A percentile compares a stretch with the other conserved stretches of the same genome.
These are phyloP conservation scores for Sanderia malayensis DNA, from an alignment of 30 jellyfish, hydroid and myxozoan genomes.

Conservation along the genomic window DNA sequence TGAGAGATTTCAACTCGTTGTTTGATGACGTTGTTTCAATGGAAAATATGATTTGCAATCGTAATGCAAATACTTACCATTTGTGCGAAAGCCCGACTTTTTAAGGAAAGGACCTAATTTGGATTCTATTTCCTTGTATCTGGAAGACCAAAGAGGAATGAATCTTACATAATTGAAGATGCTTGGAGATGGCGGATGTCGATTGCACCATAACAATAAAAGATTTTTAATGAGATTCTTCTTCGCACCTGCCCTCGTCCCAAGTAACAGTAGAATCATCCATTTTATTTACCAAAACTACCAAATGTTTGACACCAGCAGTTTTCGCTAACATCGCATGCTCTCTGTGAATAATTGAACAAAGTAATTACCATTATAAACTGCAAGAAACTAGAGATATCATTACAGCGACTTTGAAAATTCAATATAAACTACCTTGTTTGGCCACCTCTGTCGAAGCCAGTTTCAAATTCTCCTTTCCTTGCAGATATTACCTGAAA, in stretches of 20 bases:
- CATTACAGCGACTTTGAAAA: neutral
- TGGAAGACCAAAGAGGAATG: neutral
- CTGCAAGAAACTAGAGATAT: too few species aligned
- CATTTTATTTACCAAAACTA: conserved; percentile 96
- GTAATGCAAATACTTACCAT: conserved; percentile 74
- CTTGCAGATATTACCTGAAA: conserved; percentile 98
- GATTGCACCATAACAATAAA: too few species aligned
- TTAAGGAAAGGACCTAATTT: conserved; percentile 84
- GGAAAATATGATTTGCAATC: too few species aligned
- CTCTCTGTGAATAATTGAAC: too few species aligned
- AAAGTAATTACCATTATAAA: too few species aligned
- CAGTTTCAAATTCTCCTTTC: conserved; percentile 99
- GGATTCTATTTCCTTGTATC: conserved; percentile 90
- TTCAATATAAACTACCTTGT: conserved; percentile 62
- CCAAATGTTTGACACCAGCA: conserved; percentile 93
- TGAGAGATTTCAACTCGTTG: too few species aligned
- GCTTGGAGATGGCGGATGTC: too few species aligned
- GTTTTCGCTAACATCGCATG: conserved; percentile 99
- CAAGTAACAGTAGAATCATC: conserved; percentile 99
- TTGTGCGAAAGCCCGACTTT: conserved; percentile 78
- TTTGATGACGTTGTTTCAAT: too few species aligned
- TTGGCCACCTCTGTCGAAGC: conserved; percentile 99
- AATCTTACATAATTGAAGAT: too few species aligned
- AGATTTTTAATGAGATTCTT: too few species aligned
- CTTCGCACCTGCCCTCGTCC: conserved; percentile 89